Conservation (phyloP, 2,888 invertebrate genomes). For the Sphaerophoria taeniata region DNA sequence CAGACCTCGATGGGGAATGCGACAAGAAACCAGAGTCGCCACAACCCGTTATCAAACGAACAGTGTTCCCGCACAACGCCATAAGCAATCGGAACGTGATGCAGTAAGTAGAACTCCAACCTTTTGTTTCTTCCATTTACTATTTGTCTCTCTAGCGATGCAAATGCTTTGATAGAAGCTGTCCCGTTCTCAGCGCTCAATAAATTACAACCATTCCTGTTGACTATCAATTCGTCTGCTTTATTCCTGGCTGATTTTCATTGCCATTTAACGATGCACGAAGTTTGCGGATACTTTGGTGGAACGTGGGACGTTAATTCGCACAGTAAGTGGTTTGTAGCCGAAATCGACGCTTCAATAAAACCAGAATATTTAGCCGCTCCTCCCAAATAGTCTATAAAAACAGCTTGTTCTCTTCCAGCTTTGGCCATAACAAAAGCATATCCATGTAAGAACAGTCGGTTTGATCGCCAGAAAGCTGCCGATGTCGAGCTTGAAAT, state of each 20-base stretch:
- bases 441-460: constrained; percentile 93
- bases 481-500: constrained; percentile 92
- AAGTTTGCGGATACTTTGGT: constrained; percentile 97
- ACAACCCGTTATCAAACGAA: constrained; percentile 85
- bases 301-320: constrained; percentile 97
- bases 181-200: constrained; percentile 93
- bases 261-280: constrained; percentile 95
- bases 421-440: constrained; percentile 94
- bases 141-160: constrained; percentile 87
- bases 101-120: constrained; percentile 86
- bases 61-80: constrained; percentile 90
- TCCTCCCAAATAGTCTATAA: background rate
- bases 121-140: background rate
- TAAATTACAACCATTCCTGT: constrained; percentile 95
- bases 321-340: constrained; percentile 89
- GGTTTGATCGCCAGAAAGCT: constrained; percentile 90
- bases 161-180: constrained; percentile 94
- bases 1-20: constrained; percentile 85
- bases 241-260: constrained; percentile 95
- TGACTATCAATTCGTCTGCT: constrained; percentile 94
- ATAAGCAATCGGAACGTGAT: constrained; percentile 89
- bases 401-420: constrained; percentile 82
- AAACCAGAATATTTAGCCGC: background rate
- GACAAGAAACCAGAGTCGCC: constrained; percentile 86
- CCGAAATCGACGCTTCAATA: constrained; percentile 19